A percentile compares a stretch with the other conserved stretches of the same genome.
Conservation (phyloP, 2,888 invertebrate species). For the Dasysyrphus albostriatus region DNA sequence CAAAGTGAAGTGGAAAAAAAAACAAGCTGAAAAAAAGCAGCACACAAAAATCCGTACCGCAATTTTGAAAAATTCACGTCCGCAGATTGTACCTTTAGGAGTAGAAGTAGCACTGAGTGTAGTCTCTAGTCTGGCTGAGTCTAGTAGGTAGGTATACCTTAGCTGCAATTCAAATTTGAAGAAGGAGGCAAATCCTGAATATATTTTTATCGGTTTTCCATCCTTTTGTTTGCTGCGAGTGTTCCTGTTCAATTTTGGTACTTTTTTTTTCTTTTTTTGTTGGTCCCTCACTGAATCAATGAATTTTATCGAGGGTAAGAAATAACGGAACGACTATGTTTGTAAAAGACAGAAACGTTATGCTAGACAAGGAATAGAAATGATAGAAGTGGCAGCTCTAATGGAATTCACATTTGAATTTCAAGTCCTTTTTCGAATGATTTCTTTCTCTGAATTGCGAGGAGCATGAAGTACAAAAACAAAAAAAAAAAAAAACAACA, state of each 20-base stretch:
- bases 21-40: not conserved
- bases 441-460: constrained; percentile 21
- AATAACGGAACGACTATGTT: constrained; percentile 9
- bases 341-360: constrained; percentile 20
- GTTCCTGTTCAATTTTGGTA: not conserved
- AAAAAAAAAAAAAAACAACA: not conserved
- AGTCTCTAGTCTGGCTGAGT: not conserved
- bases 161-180: constrained; percentile 30
- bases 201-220: constrained; percentile 64
- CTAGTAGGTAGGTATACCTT: constrained; percentile 10
- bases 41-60: constrained; percentile 7
- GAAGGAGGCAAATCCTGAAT: constrained; percentile 42
- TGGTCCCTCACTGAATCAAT: constrained; percentile 16
- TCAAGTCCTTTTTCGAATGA: constrained; percentile 49
- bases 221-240: constrained; percentile 41
- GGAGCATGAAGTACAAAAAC: too few species aligned
- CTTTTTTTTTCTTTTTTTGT: not conserved
- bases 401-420: constrained; percentile 71
- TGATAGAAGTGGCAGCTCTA: constrained; percentile 53
- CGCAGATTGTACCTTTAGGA: constrained; percentile 6
- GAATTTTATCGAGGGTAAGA: constrained; percentile 32
- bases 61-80: constrained; percentile 46
- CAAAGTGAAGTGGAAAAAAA: constrained; percentile 24
- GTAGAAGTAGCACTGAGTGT: not conserved
- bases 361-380: constrained; percentile 34